A percentile compares a stretch with the other conserved stretches of the same genome.
Conservation (phyloP, 1,140 invertebrate genomes). For the Polypedilum vanderplanki region DNA sequence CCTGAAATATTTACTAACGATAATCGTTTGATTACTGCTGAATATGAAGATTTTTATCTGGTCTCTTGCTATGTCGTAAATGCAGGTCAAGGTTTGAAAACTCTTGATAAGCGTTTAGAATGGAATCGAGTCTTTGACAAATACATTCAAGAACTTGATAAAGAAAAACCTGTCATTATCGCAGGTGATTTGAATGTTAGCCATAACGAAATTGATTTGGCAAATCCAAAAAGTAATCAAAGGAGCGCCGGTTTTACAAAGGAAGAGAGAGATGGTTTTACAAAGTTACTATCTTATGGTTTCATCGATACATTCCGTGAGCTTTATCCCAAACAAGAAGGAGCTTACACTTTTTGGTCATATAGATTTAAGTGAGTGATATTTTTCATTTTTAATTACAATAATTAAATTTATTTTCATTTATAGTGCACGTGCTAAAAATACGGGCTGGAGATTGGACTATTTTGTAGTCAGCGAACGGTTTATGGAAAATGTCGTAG, state of each 20-base stretch:
- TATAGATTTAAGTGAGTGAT: conserved; percentile 64
- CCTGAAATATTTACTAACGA: conserved; percentile 68
- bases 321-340: conserved; percentile 77
- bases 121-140: conserved; percentile 83
- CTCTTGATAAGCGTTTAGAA: conserved; percentile 76
- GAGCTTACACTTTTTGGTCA: conserved; percentile 91
- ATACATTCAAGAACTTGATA: conserved; percentile 73
- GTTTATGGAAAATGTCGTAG: conserved; percentile 67
- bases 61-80: conserved; percentile 68
- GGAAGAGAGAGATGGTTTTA: conserved; percentile 89
- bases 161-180: conserved; percentile 88
- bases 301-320: conserved; percentile 86
- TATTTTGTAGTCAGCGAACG: conserved; percentile 86
- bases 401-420: conserved; percentile 32
- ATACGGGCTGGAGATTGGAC: conserved; percentile 95
- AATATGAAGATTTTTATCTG: conserved; percentile 88
- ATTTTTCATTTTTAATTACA: conserved; percentile 38
- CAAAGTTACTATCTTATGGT: conserved; percentile 65
- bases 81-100: conserved; percentile 72
- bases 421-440: conserved; percentile 59
- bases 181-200: conserved; percentile 97
- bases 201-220: conserved; percentile 90
- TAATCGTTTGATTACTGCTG: conserved; percentile 91
- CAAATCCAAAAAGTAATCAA: conserved; percentile 89
- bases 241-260: conserved; percentile 92